Evolutionary conservation across 2,113 vertebrate genomes (phyloP).

Genomic region (Manacus vitellinus): DNA sequence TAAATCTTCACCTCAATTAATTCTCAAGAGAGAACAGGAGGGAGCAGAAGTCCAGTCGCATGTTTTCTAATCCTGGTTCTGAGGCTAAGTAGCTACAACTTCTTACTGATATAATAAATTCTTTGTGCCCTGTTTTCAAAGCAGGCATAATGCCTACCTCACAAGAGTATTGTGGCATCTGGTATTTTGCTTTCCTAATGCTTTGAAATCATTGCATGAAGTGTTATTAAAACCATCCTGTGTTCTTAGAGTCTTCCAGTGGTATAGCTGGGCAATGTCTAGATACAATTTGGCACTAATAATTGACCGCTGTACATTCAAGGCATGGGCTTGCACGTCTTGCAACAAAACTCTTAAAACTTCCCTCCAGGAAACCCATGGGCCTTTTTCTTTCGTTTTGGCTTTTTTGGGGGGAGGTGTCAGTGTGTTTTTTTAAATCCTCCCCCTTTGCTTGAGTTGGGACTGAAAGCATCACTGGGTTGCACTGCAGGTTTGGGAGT

Average conservation of each 20-base stretch:
- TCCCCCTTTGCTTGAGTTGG: background rate
- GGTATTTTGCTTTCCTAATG: background rate
- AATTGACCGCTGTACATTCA: background rate
- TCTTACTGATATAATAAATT: slow-evolving; percentile 2
- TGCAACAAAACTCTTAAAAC: background rate
- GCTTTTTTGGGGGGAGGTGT: no score
- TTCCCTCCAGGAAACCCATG: background rate
- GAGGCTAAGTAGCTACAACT: background rate
- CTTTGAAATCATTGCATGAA: slow-evolving; percentile 11
- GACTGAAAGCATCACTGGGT: background rate
- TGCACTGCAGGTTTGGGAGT: background rate
- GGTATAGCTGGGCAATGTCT: background rate
- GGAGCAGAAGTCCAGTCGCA: background rate
- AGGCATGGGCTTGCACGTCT: background rate
- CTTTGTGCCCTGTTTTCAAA: slow-evolving; percentile 17
- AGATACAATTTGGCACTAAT: background rate
- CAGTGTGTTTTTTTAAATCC: background rate
- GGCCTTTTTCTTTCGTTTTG: background rate
- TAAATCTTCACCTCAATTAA: background rate
- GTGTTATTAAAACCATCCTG: background rate
- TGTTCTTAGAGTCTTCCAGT: background rate
- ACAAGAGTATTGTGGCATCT: background rate
- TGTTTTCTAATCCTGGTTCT: slow-evolving; percentile 28
- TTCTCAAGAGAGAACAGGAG: background rate
- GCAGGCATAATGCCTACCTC: background rate